A percentile compares a stretch with the other conserved stretches of the same genome.
Evolutionary conservation across 37 sponge, comb jelly and placozoan species (phyloP).

Genomic region (Haliclona indistincta): DNA sequence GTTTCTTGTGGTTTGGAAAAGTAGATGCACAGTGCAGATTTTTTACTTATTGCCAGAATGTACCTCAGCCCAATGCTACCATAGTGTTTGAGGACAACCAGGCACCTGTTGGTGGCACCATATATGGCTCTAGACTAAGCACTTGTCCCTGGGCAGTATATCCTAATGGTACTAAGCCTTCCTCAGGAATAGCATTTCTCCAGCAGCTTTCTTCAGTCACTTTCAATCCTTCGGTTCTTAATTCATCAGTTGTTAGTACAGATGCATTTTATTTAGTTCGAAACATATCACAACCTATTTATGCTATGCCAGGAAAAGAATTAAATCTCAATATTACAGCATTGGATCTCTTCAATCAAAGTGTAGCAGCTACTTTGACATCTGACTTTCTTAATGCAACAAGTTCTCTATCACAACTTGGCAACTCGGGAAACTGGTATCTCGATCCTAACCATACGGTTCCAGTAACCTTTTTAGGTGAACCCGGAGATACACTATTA

Average conservation of each 20-base stretch:
- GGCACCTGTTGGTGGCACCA: not conserved
- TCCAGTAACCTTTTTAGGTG: conserved; percentile 2
- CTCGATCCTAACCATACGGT: not conserved
- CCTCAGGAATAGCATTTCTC: no score
- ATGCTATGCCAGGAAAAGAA: conserved; percentile 6
- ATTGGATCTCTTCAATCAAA: not conserved
- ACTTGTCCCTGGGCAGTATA: conserved; percentile 30
- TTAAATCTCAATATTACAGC: conserved; percentile 2
- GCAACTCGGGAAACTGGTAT: conserved; percentile 25
- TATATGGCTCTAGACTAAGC: conserved; percentile 3
- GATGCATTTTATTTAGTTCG: no score
- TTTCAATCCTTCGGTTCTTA: no score
- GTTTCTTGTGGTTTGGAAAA: conserved; percentile 9
- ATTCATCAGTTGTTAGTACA: no score
- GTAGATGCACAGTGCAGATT: not conserved
- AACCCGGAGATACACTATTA: not conserved
- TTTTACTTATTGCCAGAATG: not conserved
- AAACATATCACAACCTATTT: no score
- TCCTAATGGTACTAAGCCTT: no score
- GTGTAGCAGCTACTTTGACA: conserved; percentile 9
- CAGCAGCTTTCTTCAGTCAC: no score
- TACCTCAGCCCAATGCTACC: not conserved
- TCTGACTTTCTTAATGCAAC: no score
- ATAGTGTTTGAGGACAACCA: not conserved
- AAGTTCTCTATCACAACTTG: no score